phyloP scores from a whole-genome alignment of 2,113 vertebrate genomes.

The Neogobius melanostomus region DNA sequence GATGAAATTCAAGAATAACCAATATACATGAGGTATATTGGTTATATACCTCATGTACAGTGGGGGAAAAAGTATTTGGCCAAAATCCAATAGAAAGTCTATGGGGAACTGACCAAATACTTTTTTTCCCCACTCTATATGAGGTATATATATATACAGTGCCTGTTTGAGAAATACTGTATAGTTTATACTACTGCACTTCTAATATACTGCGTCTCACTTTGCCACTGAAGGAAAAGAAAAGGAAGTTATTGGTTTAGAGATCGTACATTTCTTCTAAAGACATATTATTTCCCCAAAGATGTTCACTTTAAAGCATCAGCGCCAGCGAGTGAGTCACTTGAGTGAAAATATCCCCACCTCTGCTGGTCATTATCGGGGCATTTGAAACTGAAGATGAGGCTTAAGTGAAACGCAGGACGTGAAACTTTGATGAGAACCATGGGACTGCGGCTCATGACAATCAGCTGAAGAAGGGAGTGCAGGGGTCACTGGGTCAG shows the following conservation, averaged over 20 bases:
- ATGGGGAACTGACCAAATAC: no score
- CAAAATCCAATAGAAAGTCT: no score
- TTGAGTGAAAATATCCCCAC: not conserved
- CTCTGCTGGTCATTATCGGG: not conserved
- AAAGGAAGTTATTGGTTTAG: not conserved
- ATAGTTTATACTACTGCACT: no score
- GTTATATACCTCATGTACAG: no score
- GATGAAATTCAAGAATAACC: no score
- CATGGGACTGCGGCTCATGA: conserved; percentile 78
- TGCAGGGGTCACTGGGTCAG: conserved; percentile 61
- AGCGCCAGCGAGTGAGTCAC: not conserved
- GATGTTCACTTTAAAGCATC: not conserved
- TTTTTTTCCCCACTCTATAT: no score
- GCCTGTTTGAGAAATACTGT: no score
- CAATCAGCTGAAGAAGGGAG: conserved; percentile 74
- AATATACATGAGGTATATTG: no score
- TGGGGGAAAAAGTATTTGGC: no score
- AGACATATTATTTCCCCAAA: not conserved
- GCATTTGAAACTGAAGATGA: not conserved
- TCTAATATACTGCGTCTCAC: no score
- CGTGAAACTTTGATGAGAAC: conserved; percentile 73
- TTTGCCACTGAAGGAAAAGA: no score
- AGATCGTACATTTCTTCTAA: not conserved
- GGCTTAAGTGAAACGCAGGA: conserved; percentile 5
- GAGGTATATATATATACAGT: no score